phyloP scores from a whole-genome alignment of 2,888 invertebrate genomes.

The Ochropacha duplaris region DNA sequence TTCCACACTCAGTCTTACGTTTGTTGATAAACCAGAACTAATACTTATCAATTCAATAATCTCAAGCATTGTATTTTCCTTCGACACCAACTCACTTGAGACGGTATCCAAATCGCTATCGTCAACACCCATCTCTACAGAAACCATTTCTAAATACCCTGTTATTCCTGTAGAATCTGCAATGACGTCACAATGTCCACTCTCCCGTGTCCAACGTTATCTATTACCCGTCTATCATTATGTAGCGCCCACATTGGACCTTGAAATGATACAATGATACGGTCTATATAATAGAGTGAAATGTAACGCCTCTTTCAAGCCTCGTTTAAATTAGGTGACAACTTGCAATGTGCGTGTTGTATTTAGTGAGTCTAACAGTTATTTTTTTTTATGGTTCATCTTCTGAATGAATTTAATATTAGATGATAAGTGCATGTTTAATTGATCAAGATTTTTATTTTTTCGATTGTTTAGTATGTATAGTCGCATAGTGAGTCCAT shows the following conservation, averaged over 20 bases:
- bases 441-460: no score
- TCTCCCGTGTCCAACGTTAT: conserved; percentile 24
- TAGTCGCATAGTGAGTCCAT: no score
- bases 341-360: background rate
- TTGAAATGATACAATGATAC: conserved; percentile 19
- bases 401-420: no score
- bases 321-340: background rate
- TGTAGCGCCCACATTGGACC: conserved; percentile 15
- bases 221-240: conserved; percentile 23
- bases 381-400: no score
- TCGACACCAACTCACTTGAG: background rate
- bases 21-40: background rate
- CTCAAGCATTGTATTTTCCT: background rate
- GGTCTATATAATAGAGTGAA: conserved; percentile 23
- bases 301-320: conserved; percentile 15
- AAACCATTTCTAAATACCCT: conserved; percentile 11
- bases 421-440: no score
- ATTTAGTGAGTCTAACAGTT: background rate
- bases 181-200: conserved; percentile 12
- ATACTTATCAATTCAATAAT: background rate
- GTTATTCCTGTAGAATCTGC: conserved; percentile 5
- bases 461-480: no score
- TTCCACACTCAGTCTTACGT: background rate
- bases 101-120: background rate
- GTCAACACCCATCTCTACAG: background rate